phyloP scores from a whole-genome alignment of 2,888 invertebrate genomes.

The Archips crataeganus region DNA sequence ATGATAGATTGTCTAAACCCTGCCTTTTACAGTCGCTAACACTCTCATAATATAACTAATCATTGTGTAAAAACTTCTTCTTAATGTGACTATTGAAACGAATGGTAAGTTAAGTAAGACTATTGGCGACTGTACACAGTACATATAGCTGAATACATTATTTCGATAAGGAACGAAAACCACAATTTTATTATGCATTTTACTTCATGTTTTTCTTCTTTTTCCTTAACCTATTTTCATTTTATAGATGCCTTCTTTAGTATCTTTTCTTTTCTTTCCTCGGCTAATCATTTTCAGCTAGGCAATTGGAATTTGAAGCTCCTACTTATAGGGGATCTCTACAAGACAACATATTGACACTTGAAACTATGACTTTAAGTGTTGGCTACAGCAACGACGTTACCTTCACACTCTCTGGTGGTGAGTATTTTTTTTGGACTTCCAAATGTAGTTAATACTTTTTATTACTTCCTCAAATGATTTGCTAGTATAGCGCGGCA shows the following conservation, averaged over 20 bases:
- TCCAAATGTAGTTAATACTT: neutral
- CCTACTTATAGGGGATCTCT: slow-evolving; percentile 62
- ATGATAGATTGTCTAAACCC: neutral
- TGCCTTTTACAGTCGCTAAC: neutral
- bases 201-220: slow-evolving; percentile 41
- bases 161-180: slow-evolving; percentile 30
- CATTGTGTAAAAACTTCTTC: too few species aligned
- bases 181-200: slow-evolving; percentile 18
- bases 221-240: slow-evolving; percentile 32
- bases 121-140: neutral
- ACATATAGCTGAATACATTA: neutral
- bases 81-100: neutral
- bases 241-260: slow-evolving; percentile 1
- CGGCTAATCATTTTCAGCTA: slow-evolving; percentile 59
- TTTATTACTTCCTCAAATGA: neutral
- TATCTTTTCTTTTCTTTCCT: slow-evolving; percentile 17
- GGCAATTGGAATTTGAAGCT: slow-evolving; percentile 63
- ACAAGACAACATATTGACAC: slow-evolving; percentile 53
- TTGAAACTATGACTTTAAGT: slow-evolving; percentile 57
- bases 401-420: slow-evolving; percentile 59
- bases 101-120: neutral
- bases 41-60: neutral
- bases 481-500: neutral
- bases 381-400: slow-evolving; percentile 61
- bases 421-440: slow-evolving; percentile 55